These are phyloP conservation scores for Megaceryle torquata DNA, from an alignment of 2,113 vertebrate genomes.

Conservation along the genomic window DNA sequence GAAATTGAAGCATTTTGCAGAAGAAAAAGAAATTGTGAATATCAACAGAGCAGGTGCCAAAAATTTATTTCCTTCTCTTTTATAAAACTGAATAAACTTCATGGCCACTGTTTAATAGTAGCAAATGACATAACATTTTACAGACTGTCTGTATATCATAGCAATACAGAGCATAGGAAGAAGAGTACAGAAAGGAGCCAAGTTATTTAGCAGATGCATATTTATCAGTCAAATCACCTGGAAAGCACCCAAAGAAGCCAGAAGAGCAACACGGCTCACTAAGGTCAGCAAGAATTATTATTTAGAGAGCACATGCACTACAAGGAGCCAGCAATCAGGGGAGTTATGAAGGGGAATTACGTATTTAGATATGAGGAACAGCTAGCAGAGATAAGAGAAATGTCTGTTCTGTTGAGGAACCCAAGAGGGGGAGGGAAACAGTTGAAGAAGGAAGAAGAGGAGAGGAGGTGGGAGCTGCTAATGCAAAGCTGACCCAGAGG, in stretches of 20 bases:
- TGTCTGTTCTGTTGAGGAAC: not conserved
- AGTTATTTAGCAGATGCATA: not conserved
- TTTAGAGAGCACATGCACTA: not conserved
- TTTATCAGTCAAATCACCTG: not conserved
- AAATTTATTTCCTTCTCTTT: not conserved
- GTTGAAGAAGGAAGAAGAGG: not conserved
- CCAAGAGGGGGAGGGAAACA: not conserved
- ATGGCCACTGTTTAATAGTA: not conserved
- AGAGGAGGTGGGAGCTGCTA: not conserved
- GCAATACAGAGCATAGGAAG: not conserved
- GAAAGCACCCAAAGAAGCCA: not conserved
- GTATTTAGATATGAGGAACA: not conserved
- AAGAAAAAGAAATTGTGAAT: not conserved
- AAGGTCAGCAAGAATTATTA: not conserved
- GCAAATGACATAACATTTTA: not conserved
- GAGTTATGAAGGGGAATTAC: not conserved
- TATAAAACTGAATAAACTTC: not conserved
- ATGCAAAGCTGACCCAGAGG: not conserved
- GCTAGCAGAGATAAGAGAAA: conserved; percentile 7
- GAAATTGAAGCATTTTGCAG: not conserved
- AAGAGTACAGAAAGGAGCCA: not conserved
- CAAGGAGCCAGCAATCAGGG: not conserved
- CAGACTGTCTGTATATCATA: not conserved
- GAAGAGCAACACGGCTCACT: not conserved
- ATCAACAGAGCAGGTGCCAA: not conserved